phyloP scores from a whole-genome alignment of 1,140 invertebrate genomes.

The Drosophila pseudoobscura region DNA sequence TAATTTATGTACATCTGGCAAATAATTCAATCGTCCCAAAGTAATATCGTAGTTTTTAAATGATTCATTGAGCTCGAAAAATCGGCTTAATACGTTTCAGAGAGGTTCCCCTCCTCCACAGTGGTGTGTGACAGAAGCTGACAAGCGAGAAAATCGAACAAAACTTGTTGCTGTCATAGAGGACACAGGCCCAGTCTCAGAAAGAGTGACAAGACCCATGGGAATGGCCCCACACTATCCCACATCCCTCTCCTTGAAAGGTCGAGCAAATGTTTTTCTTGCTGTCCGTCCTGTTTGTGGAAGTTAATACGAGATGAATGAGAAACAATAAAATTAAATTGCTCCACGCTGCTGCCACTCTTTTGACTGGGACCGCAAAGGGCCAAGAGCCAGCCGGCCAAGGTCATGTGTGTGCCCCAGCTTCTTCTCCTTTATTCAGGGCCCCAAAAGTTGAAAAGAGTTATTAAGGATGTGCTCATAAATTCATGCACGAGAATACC shows the following conservation, averaged over 20 bases:
- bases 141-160: conserved; percentile 1
- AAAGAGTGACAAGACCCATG: neutral
- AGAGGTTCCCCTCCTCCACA: too few species aligned
- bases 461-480: conserved; percentile 60
- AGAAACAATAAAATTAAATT: conserved; percentile 66
- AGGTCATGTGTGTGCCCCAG: conserved; percentile 12
- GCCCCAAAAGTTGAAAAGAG: conserved; percentile 55
- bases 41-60: too few species aligned
- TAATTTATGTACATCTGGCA: too few species aligned
- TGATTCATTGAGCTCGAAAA: too few species aligned
- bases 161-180: conserved; percentile 20
- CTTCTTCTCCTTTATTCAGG: neutral
- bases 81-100: too few species aligned
- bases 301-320: conserved; percentile 45
- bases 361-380: conserved; percentile 34
- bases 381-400: conserved; percentile 1
- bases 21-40: too few species aligned
- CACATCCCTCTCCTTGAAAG: neutral
- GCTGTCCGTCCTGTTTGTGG: conserved; percentile 37
- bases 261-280: neutral
- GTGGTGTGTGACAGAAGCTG: too few species aligned
- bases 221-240: neutral
- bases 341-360: conserved; percentile 36
- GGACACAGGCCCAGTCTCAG: too few species aligned
- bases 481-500: conserved; percentile 33